Evolutionary conservation across 2,113 vertebrate species (phyloP).

Genomic region (Rhabdomys dilectus): DNA sequence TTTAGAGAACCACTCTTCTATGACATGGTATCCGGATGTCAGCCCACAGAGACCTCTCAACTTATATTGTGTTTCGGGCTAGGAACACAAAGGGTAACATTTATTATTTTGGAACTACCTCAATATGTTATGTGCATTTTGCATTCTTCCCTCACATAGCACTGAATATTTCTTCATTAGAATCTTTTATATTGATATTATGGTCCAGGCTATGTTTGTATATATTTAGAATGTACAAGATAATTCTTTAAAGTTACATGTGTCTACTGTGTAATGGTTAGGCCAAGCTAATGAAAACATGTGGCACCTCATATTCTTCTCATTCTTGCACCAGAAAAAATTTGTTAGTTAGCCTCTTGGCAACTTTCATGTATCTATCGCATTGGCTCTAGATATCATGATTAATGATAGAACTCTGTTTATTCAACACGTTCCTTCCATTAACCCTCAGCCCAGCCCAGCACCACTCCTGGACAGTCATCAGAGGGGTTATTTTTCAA

Average conservation of each 20-base stretch:
- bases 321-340: neutral
- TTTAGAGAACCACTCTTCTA: neutral
- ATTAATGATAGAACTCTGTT: neutral
- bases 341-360: neutral
- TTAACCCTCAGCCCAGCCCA: neutral
- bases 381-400: neutral
- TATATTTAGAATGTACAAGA: neutral
- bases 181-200: neutral
- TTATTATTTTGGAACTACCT: neutral
- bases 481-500: neutral
- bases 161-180: neutral
- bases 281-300: neutral
- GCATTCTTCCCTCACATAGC: neutral
- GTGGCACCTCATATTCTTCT: neutral
- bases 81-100: neutral
- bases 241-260: neutral
- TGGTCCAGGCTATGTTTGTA: neutral
- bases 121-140: neutral
- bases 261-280: neutral
- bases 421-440: neutral
- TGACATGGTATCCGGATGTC: neutral
- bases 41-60: neutral
- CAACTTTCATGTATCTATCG: neutral
- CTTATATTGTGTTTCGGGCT: neutral
- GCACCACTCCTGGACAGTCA: neutral